Base-by-base conservation (phyloP, 2,797 vertebrate species). In the Centroberyx gerrardi region DNA sequence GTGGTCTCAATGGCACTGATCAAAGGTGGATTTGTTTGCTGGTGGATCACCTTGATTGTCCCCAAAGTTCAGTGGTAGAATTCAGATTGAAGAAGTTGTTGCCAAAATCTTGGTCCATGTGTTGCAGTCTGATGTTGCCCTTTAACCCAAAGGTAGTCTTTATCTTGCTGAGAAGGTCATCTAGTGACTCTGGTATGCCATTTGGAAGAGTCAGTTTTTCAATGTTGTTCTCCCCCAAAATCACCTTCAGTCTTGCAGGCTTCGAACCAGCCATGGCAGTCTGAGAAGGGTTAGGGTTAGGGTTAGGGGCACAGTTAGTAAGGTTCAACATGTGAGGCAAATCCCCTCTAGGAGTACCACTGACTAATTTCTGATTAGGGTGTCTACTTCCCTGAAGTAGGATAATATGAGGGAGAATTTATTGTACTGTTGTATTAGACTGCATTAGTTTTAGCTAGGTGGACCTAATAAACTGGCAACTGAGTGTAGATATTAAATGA, bases 21-120 rank as follows among this genome's bases (percentile, higher is more conserved):
- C 22, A 77, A 74, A 72, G 68, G 17, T 74, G 54, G 61, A 74
- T 10, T 72, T 17, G 66, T 51, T 64, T 80, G 13, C 44, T 77
- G 52, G 10, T 80, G 36, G 49, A 85, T 83, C 54, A 87, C 68
- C 51, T 81, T 83, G 42, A 79, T 29, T 81, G 80, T 74, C 22
- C 77, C 75, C 29, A 76, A 78, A 81, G 63, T 42, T 74, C 73
- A 74, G 48, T 42, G 5, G 72, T 79, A 65, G 70, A 65, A 64
- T 36, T 84, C 31, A 79, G 78, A 73, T 79, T 81, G 40, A 86
- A 77, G 33, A 74, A 78, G 49, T 74, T 18, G 4, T 69, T 73
- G 33, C 53, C 81, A 81, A 87, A 81, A 22, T 82, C 62, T 68
- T 46, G 13, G 51, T 80, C 67, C 68, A 66, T 73, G 52, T 81